Base-by-base conservation (phyloP, 2,888 invertebrate genomes). In the Acronicta aceris region DNA sequence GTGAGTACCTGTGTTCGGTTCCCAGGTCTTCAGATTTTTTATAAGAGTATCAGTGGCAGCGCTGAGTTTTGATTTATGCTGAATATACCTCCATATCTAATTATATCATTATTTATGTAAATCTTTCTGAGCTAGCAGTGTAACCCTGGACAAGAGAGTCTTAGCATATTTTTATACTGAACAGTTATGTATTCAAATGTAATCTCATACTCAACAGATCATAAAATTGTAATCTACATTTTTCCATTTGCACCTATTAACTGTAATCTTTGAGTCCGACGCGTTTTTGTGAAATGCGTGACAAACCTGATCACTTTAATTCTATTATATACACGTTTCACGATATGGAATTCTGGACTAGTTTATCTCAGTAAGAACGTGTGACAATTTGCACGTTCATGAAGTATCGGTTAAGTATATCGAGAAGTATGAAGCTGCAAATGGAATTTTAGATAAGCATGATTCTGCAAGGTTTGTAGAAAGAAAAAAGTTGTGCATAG, bases 321-420 rank as follows among this genome's bases (percentile, higher is more conserved):
- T 27, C 30, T 21, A 64, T 64, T 47, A 21, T 2, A 4, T 21
- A 53, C 38, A 21, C 41, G 41, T 25, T 51, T 36, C 16, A 38
- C 42, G 46, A 43, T 38, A 33, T 40, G 17, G 51, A 47, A 50
- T 53, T 42, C 30, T 16, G 15, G 27, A 60, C 50, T 16, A 27
- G 53, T 57, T 53, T 38, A 36, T 36, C 50, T 64, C 40, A 36
- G 13, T 17, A 21, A 16, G 41, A 48, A 68, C 68, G 63, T 63
- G 73, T 73, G 73, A 73, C 68, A 73, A 73, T 71, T 71, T 73
- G 68, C 63, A 12, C 68, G 47, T 53, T 27, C 67, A 49, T 62
- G 33, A 41, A 70, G 33, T 42, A 52, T 52, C 43, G 10, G 43
- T n/a, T n/a, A n/a, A n/a, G 21, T 45, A 38, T 38, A 45, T 45